Conservation (phyloP, 2,113 vertebrate genomes). For the Leuciscus idus region DNA sequence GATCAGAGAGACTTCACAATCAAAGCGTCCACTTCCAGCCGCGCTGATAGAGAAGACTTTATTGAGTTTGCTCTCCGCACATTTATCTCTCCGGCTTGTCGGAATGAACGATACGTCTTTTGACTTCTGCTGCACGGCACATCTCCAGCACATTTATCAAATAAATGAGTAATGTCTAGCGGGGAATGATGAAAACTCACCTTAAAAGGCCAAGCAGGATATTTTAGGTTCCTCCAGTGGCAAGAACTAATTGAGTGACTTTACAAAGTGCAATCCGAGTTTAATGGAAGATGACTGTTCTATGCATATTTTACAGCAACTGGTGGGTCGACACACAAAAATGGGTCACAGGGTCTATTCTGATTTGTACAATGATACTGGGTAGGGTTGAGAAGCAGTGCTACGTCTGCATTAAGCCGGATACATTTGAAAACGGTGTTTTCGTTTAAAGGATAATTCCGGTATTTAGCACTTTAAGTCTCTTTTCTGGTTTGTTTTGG, state of each 20-base stretch:
- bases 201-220: neutral
- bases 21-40: neutral
- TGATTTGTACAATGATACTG: too few species aligned
- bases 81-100: constrained; percentile 4
- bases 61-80: neutral
- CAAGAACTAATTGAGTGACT: constrained; percentile 18
- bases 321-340: neutral
- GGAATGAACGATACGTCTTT: neutral
- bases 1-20: constrained; percentile 2
- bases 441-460: too few species aligned
- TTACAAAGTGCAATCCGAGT: neutral
- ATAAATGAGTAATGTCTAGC: constrained; percentile 6
- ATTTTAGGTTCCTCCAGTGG: constrained; percentile 8
- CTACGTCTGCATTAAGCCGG: too few species aligned
- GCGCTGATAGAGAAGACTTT: constrained; percentile 7
- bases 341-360: neutral
- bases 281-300: neutral
- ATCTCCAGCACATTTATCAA: constrained; percentile 8
- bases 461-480: too few species aligned
- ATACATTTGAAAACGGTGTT: too few species aligned
- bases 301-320: neutral
- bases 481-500: too few species aligned
- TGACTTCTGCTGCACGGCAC: neutral
- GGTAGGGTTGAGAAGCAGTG: too few species aligned
- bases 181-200: constrained; percentile 19